These are phyloP conservation scores for Prionchulus punctatus DNA, from an alignment of 2,888 invertebrate species.

Conservation along the genomic window DNA sequence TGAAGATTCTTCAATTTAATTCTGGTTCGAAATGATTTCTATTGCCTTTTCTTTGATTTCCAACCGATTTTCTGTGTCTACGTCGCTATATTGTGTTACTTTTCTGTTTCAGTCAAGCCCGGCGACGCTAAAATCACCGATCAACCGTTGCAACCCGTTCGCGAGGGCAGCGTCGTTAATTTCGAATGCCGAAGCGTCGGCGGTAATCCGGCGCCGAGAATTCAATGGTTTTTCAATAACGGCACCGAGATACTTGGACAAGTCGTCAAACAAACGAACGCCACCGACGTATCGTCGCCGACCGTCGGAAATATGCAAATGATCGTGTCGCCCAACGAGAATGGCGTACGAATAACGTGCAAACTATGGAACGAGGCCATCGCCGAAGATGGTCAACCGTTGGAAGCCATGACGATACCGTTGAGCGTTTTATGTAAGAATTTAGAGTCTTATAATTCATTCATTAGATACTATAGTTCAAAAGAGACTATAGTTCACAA, in stretches of 20 bases:
- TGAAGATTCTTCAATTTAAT: too few relatives aligned
- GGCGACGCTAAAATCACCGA: slow-evolving; percentile 19
- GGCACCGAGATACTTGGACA: slow-evolving; percentile 2
- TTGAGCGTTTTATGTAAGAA: slow-evolving; percentile 13
- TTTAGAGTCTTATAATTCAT: background rate
- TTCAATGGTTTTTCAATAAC: slow-evolving; percentile 16
- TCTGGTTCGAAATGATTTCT: too few relatives aligned
- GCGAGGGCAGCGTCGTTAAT: slow-evolving; percentile 21
- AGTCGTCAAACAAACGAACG: background rate
- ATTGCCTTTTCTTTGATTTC: too few relatives aligned
- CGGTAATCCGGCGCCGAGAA: slow-evolving; percentile 25
- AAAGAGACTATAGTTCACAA: too few relatives aligned
- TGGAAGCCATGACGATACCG: slow-evolving; percentile 16
- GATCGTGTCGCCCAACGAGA: slow-evolving; percentile 19
- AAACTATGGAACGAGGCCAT: slow-evolving; percentile 23
- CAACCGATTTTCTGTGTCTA: too few relatives aligned
- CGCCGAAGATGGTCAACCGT: slow-evolving; percentile 14
- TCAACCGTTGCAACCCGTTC: slow-evolving; percentile 19
- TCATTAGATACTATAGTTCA: too few relatives aligned
- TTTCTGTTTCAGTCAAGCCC: slow-evolving; percentile 23
- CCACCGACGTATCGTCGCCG: background rate
- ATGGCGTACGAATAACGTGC: slow-evolving; percentile 22
- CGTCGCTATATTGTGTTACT: background rate
- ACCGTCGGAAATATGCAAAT: background rate
- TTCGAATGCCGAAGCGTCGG: slow-evolving; percentile 23